phyloP scores from a whole-genome alignment of 2,797 vertebrate genomes.

The Onychomys torridus region DNA sequence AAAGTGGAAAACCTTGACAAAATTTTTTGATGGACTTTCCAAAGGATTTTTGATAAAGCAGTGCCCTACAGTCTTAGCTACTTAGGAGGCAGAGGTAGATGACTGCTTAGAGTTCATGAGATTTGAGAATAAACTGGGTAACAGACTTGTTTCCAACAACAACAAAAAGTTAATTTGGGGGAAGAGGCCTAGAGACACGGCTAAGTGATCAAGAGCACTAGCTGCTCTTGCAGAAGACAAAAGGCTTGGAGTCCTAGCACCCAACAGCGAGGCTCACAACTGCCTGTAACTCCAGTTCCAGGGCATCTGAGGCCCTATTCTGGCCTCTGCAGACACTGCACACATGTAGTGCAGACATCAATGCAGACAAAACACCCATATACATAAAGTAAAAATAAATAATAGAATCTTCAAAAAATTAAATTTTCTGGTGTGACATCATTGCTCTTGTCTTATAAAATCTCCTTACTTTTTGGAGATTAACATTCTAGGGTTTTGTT shows the following conservation, averaged over 20 bases:
- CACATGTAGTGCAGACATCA: not conserved
- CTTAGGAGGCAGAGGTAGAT: not conserved
- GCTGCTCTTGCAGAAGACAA: not conserved
- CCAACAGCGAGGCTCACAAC: not conserved
- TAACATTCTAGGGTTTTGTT: not conserved
- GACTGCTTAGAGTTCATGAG: not conserved
- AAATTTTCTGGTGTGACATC: not conserved
- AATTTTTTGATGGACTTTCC: not conserved
- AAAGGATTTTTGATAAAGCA: not conserved
- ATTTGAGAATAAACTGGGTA: not conserved
- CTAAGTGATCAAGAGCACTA: not conserved
- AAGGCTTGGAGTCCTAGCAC: not conserved
- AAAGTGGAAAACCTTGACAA: not conserved
- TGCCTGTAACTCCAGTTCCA: not conserved
- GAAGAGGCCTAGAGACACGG: not conserved
- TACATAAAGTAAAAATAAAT: not conserved
- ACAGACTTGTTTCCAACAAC: not conserved
- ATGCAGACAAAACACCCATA: not conserved
- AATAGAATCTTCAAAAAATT: not conserved
- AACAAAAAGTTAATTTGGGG: not conserved
- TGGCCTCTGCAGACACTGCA: not conserved
- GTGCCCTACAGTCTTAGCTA: too few species aligned
- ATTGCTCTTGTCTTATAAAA: not conserved
- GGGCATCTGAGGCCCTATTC: not conserved
- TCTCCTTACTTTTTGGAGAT: slow-evolving; percentile 6